Evolutionary conservation across 2,888 invertebrate genomes (phyloP).

Genomic region (Pogonocherus hispidulus): DNA sequence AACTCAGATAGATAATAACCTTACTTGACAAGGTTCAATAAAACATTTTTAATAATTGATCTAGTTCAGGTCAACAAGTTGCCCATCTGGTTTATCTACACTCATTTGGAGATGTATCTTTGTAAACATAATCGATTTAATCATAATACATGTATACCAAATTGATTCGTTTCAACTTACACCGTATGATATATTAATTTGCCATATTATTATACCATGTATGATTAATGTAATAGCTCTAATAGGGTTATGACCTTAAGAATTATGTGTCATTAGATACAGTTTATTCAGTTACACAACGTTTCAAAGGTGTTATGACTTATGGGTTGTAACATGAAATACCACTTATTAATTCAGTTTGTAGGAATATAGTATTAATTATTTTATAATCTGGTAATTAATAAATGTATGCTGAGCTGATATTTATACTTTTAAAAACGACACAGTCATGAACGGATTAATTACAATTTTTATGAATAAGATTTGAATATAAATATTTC

Average conservation of each 20-base stretch:
- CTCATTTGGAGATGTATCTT: not conserved
- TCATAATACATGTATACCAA: constrained; percentile 26
- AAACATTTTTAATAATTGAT: not conserved
- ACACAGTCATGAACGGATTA: too few species aligned
- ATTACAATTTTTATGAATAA: too few species aligned
- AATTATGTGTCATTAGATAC: constrained; percentile 29
- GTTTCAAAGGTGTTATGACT: constrained; percentile 11
- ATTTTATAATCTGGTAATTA: too few species aligned
- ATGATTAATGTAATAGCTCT: constrained; percentile 34
- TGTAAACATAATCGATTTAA: constrained; percentile 17
- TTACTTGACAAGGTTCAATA: not conserved
- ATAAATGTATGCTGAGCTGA: too few species aligned
- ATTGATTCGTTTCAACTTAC: constrained; percentile 26
- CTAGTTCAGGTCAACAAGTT: not conserved
- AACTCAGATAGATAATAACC: too few species aligned
- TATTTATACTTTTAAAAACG: too few species aligned
- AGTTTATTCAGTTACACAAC: constrained; percentile 12
- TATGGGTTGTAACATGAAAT: not conserved
- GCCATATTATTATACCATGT: constrained; percentile 27
- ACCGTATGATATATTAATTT: constrained; percentile 26
- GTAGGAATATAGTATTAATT: too few species aligned
- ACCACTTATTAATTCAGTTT: too few species aligned
- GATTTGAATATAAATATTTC: too few species aligned
- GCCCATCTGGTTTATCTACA: not conserved
- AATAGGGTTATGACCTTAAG: constrained; percentile 40